Evolutionary conservation across 2,113 vertebrate species (phyloP).

Genomic region (Macheiramphus alcinus): DNA sequence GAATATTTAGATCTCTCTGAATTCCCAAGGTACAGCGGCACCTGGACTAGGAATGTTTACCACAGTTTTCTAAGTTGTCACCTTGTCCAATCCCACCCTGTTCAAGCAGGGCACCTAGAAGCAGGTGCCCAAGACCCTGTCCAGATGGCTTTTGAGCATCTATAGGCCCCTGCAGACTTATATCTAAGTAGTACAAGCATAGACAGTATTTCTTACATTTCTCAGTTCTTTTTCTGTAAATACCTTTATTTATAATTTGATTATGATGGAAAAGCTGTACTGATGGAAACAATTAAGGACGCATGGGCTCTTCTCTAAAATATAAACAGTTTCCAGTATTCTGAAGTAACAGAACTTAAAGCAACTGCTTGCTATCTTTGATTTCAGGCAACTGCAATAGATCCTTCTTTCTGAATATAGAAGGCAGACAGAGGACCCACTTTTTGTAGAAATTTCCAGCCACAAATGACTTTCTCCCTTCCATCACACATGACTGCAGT

Average conservation of each 20-base stretch:
- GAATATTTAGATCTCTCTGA: not conserved
- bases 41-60: fast-evolving
- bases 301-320: not conserved
- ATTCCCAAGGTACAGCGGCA: not conserved
- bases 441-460: not conserved
- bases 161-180: not conserved
- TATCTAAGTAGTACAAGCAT: not conserved
- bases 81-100: fast-evolving
- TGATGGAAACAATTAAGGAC: not conserved
- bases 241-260: not conserved
- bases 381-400: not conserved
- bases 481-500: not conserved
- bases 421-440: not conserved
- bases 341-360: not conserved
- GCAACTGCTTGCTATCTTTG: not conserved
- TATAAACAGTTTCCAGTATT: not conserved
- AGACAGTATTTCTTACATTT: not conserved
- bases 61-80: not conserved
- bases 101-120: not conserved
- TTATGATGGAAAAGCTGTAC: not conserved
- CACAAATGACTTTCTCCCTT: not conserved
- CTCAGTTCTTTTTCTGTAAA: not conserved
- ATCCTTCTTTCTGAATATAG: not conserved
- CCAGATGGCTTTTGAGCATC: not conserved
- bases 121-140: not conserved